Evolutionary conservation across 2,113 vertebrate species (phyloP), one percentile per base, ranked within the genome.

Genomic region (Pantherophis guttatus): DNA sequence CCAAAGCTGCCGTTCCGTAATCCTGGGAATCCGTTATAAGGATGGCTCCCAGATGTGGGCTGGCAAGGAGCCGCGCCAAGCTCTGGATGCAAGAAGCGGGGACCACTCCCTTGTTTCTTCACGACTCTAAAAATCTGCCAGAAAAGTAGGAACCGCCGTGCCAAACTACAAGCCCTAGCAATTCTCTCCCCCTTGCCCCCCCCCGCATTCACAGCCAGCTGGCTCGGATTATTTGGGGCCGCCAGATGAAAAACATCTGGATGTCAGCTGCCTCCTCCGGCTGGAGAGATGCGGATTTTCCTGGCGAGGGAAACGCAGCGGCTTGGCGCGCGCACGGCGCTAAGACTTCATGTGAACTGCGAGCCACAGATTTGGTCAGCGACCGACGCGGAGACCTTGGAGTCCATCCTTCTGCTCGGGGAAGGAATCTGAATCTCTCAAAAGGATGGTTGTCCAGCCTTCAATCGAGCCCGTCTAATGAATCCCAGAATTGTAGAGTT

Each of bases 361-460:
- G 15, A 70, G 26, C 29, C 62, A n/a, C 29, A n/a, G 62, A 1
- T 15, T 13, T 15, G 29, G 29, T 6, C 29, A 15, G 62, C 1
- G 4, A 2, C 29, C 4, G 4, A 2, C 29, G 0, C 1, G 4
- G 29, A 70, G 62, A 15, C 4, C 11, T 12, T n/a, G 1, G 62
- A 13, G 1, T 70, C 11, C 62, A 15, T n/a, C 29, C 29, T 65
- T n/a, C 62, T n/a, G 62, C 62, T 13, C 12, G 5, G 29, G 26
- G 29, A 29, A 15, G 62, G 29, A 5, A 5, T 11, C 26, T 1
- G 10, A 5, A 13, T n/a, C 29, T n/a, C 62, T 26, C 26, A 5
- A 12, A 65, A 29, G 26, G 62, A 11, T 29, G 59, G 59, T 3
- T 12, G 59, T 11, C 59, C 59, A 12, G 24, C 62, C 24, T 65